Conservation (phyloP, 2,888 invertebrate species). For the Callosobruchus maculatus region DNA sequence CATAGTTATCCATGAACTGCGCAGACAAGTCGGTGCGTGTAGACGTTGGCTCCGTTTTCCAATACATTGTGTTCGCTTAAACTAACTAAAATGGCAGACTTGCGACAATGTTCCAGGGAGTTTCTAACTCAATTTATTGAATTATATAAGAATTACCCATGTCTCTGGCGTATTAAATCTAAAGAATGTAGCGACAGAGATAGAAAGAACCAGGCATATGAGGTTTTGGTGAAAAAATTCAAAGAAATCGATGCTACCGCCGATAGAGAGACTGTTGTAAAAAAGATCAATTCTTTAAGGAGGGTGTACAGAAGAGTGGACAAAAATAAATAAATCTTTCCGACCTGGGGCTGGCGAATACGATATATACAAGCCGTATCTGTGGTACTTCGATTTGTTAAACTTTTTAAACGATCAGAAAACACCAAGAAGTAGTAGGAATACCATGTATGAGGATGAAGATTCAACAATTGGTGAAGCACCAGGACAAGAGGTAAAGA, state of each 20-base stretch:
- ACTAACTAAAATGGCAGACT: conserved; percentile 2
- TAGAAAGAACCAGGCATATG: conserved; percentile 8
- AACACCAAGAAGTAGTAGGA: background rate
- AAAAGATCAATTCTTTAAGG: conserved; percentile 1
- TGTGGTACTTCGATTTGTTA: no score
- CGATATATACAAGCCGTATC: background rate
- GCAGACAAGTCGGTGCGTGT: no score
- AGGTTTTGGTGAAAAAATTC: conserved; percentile 6
- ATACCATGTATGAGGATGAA: background rate
- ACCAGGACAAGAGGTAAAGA: background rate
- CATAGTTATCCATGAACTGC: no score
- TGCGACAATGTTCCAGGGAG: conserved; percentile 7
- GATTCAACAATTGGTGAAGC: background rate
- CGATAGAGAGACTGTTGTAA: conserved; percentile 5
- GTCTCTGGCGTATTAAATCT: conserved; percentile 4
- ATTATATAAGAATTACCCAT: conserved; percentile 9
- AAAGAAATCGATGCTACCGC: conserved; percentile 4
- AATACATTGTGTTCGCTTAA: no score
- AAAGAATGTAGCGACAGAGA: conserved; percentile 6
- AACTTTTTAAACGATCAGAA: background rate
- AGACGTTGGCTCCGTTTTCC: no score
- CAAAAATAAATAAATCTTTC: no score
- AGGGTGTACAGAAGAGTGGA: background rate
- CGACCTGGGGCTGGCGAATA: background rate
- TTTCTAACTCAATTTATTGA: conserved; percentile 8